These are phyloP conservation scores for Entomobrya proxima DNA, from an alignment of 2,888 invertebrate genomes.

Conservation along the genomic window DNA sequence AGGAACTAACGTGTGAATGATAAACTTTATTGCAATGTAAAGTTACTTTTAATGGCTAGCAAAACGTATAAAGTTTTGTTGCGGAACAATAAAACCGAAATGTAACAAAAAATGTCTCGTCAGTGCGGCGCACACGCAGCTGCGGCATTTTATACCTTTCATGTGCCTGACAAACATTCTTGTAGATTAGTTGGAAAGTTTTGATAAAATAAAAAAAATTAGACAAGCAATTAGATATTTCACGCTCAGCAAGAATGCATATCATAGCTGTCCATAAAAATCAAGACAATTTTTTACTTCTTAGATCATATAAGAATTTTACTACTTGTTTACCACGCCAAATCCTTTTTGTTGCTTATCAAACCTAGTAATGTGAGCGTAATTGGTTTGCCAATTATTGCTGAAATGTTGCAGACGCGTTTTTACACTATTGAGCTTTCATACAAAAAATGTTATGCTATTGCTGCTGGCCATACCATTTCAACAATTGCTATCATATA, in stretches of 20 bases:
- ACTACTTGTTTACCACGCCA: background rate
- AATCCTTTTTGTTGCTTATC: background rate
- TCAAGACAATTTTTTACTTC: background rate
- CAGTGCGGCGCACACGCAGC: background rate
- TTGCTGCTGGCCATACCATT: background rate
- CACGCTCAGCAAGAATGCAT: background rate
- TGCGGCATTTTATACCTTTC: no score
- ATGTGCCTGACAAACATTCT: no score
- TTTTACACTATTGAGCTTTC: background rate
- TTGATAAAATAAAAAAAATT: background rate
- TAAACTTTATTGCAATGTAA: conserved; percentile 18
- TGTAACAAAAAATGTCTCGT: background rate
- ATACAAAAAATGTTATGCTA: background rate
- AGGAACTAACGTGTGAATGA: conserved; percentile 20
- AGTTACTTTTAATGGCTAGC: conserved; percentile 41
- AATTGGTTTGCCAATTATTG: conserved; percentile 16
- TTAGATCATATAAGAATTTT: background rate
- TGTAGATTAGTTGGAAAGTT: no score
- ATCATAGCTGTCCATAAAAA: background rate
- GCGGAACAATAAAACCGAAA: conserved; percentile 21
- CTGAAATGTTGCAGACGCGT: conserved; percentile 47
- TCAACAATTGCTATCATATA: conserved; percentile 9
- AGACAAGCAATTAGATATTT: background rate
- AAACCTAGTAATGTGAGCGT: background rate
- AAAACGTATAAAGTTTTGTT: conserved; percentile 2